Evolutionary conservation across 2,888 invertebrate species (phyloP).

Genomic region (Oscheius myriophilus): DNA sequence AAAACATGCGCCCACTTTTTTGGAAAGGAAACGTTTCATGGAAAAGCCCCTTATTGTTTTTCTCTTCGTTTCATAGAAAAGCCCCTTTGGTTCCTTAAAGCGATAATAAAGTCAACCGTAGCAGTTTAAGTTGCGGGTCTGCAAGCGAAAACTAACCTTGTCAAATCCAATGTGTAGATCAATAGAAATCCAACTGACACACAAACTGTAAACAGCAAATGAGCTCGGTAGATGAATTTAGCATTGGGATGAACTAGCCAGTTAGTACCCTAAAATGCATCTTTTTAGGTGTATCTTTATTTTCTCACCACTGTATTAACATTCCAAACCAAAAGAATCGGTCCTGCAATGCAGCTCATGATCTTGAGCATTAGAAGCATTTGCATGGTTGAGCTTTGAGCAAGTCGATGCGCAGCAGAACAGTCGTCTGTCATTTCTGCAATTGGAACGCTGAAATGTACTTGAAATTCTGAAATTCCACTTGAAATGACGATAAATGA

Average conservation of each 20-base stretch:
- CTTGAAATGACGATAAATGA: no score
- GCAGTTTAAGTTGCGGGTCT: no score
- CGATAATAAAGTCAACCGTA: no score
- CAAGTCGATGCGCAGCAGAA: slow-evolving; percentile 1
- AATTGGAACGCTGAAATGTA: no score
- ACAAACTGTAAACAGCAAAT: slow-evolving; percentile 16
- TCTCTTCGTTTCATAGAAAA: no score
- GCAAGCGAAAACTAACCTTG: slow-evolving; percentile 19
- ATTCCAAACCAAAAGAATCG: slow-evolving; percentile 16
- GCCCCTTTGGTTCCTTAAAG: no score
- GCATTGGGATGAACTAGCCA: slow-evolving; percentile 31
- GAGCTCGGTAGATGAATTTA: slow-evolving; percentile 26
- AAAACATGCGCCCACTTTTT: no score
- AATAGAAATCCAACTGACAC: slow-evolving; percentile 18
- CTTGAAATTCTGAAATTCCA: no score
- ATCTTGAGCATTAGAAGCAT: slow-evolving; percentile 10
- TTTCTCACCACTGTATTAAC: slow-evolving; percentile 21
- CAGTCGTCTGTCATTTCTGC: slow-evolving; percentile 9
- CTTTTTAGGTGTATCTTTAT: neutral
- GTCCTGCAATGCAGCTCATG: slow-evolving; percentile 7
- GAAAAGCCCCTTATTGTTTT: no score
- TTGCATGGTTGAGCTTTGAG: slow-evolving; percentile 4
- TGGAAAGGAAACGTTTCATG: no score
- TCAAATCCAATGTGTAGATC: slow-evolving; percentile 16
- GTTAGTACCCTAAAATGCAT: slow-evolving; percentile 18